phyloP scores from a whole-genome alignment of 92 coral and sea anemone species.

The Epizoanthus stellaris region DNA sequence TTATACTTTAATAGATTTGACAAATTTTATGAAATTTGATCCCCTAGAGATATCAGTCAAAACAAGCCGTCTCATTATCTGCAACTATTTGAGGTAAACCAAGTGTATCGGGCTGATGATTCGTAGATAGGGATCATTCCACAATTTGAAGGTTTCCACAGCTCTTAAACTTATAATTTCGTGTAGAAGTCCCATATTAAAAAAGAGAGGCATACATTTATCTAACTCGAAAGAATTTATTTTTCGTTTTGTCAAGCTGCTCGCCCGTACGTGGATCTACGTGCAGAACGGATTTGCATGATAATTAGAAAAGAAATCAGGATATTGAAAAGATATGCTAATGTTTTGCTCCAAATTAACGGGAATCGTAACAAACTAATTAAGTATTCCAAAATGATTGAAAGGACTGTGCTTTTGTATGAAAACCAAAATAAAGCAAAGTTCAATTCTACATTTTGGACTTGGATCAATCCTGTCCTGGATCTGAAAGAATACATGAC shows the following conservation, averaged over 20 bases:
- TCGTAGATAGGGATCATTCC: not conserved
- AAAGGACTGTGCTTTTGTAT: constrained; percentile 12
- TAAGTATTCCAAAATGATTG: not conserved
- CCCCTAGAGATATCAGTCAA: not conserved
- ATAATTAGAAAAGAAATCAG: not conserved
- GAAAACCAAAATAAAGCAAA: constrained; percentile 1
- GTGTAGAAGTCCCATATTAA: not conserved
- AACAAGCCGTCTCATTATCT: constrained; percentile 18
- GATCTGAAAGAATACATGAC: not conserved
- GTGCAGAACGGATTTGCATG: constrained; percentile 1
- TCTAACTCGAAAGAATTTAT: not conserved
- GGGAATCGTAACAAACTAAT: constrained; percentile 11
- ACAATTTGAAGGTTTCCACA: not conserved
- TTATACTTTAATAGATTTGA: constrained; percentile 25
- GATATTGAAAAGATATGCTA: constrained; percentile 12
- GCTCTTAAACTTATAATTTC: not conserved
- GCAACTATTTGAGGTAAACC: constrained; percentile 12
- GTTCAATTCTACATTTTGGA: not conserved
- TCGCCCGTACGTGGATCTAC: not conserved
- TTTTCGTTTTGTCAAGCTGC: not conserved
- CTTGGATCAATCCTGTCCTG: not conserved
- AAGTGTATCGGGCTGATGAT: constrained; percentile 12
- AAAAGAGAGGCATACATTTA: not conserved
- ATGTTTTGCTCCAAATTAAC: not conserved
- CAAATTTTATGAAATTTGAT: constrained; percentile 19